A percentile compares a stretch with the other conserved stretches of the same genome.
These are phyloP conservation scores for Amphipoea lucens DNA, from an alignment of 2,888 invertebrate species.

Conservation along the genomic window DNA sequence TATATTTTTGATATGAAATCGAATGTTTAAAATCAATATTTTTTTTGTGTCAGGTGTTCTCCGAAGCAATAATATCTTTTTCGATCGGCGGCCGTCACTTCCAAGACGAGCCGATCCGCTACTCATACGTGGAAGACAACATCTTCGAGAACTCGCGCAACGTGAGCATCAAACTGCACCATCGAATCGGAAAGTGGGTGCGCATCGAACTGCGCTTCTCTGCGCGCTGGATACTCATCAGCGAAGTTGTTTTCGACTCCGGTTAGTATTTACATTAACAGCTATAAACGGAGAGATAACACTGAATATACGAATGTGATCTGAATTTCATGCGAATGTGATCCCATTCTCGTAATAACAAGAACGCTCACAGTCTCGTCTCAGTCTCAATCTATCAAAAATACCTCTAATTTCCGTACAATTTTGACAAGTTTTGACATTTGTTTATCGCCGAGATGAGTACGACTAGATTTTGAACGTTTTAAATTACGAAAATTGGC, in stretches of 20 bases:
- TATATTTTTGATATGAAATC: neutral
- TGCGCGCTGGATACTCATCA: constrained; percentile 96
- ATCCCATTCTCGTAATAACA: neutral
- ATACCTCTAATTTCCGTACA: neutral
- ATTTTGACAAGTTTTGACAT: neutral
- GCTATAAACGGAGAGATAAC: neutral
- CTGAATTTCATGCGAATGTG: no score
- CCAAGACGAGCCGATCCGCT: constrained; percentile 94
- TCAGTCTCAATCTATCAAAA: neutral
- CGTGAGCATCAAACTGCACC: constrained; percentile 95
- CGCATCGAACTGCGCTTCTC: constrained; percentile 94
- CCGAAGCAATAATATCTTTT: constrained; percentile 94
- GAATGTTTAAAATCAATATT: neutral
- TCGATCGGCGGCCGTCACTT: constrained; percentile 95
- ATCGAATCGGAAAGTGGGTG: constrained; percentile 95
- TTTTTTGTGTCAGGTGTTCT: constrained; percentile 92
- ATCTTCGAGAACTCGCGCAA: constrained; percentile 95
- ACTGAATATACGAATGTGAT: neutral
- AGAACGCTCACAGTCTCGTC: neutral
- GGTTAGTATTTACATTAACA: constrained; percentile 87
- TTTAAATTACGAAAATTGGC: no score
- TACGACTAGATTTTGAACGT: no score
- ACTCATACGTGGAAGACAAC: constrained; percentile 93
- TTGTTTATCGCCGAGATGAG: neutral
- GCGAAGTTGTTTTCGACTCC: constrained; percentile 96